phyloP scores from a whole-genome alignment of 2,888 invertebrate genomes.

The Brassicogethes aeneus region DNA sequence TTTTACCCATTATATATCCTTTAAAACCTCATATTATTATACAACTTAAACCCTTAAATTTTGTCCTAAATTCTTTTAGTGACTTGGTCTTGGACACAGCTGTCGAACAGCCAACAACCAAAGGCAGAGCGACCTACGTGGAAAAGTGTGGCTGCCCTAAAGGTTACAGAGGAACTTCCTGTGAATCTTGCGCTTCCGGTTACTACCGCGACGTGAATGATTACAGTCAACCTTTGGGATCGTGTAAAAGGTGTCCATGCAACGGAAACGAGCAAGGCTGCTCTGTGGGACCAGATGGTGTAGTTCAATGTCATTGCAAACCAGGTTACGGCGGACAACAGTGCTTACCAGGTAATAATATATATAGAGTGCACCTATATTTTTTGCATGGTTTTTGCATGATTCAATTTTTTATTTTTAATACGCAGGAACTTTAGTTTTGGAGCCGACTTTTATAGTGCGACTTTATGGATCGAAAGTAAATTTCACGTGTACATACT shows the following conservation, averaged over 20 bases:
- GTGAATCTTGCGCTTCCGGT: slow-evolving; percentile 66
- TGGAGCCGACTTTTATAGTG: not conserved
- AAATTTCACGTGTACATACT: slow-evolving; percentile 44
- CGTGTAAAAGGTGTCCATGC: slow-evolving; percentile 68
- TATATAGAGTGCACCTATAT: not conserved
- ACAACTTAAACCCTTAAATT: too few species aligned
- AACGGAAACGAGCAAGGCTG: slow-evolving; percentile 63
- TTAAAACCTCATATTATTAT: too few species aligned
- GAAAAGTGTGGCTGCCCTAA: slow-evolving; percentile 24
- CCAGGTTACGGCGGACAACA: slow-evolving; percentile 60
- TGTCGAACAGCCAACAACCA: slow-evolving; percentile 50
- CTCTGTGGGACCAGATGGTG: slow-evolving; percentile 44
- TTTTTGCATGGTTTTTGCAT: not conserved
- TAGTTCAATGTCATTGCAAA: slow-evolving; percentile 62
- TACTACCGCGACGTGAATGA: slow-evolving; percentile 60
- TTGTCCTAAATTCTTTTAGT: too few species aligned
- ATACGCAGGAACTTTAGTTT: not conserved
- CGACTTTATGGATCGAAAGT: slow-evolving; percentile 35
- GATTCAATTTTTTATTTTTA: too few species aligned
- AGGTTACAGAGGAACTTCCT: slow-evolving; percentile 72
- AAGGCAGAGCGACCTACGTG: slow-evolving; percentile 48
- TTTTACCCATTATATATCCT: too few species aligned
- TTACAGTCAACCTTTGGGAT: slow-evolving; percentile 43
- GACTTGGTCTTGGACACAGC: slow-evolving; percentile 85
- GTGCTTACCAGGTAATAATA: slow-evolving; percentile 39